Evolutionary conservation across 2,888 invertebrate species (phyloP).

Genomic region (Perizoma flavofasciatum): DNA sequence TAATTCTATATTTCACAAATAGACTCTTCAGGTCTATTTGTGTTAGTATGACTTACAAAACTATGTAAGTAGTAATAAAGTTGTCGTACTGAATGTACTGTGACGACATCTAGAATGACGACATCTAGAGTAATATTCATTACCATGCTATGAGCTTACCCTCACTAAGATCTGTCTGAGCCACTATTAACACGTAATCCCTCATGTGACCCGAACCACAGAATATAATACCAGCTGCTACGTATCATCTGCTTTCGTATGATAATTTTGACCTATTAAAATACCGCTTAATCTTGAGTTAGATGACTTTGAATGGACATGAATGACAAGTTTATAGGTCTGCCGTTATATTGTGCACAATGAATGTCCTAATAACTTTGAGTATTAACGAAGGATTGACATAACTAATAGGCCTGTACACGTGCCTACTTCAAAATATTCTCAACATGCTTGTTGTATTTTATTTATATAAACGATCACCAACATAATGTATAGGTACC

Average conservation of each 20-base stretch:
- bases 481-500: no score
- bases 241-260: slow-evolving; percentile 56
- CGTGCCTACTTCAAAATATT: neutral
- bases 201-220: slow-evolving; percentile 62
- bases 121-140: slow-evolving; percentile 68
- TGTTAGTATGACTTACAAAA: no score
- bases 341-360: slow-evolving; percentile 16
- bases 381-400: slow-evolving; percentile 1
- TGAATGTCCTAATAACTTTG: slow-evolving; percentile 4
- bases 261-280: slow-evolving; percentile 75
- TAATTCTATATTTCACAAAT: no score
- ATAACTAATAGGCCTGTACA: neutral
- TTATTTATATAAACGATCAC: no score
- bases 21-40: no score
- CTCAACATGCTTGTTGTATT: neutral
- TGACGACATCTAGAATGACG: slow-evolving; percentile 50
- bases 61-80: no score
- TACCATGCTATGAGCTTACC: slow-evolving; percentile 67
- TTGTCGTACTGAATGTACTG: slow-evolving; percentile 14
- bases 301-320: slow-evolving; percentile 59
- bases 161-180: slow-evolving; percentile 70
- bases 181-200: slow-evolving; percentile 75
- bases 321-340: slow-evolving; percentile 53
- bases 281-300: slow-evolving; percentile 61
- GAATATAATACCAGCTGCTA: slow-evolving; percentile 13